Evolutionary conservation across 1,140 invertebrate genomes (phyloP).

Genomic region (Diorhabda elongata): DNA sequence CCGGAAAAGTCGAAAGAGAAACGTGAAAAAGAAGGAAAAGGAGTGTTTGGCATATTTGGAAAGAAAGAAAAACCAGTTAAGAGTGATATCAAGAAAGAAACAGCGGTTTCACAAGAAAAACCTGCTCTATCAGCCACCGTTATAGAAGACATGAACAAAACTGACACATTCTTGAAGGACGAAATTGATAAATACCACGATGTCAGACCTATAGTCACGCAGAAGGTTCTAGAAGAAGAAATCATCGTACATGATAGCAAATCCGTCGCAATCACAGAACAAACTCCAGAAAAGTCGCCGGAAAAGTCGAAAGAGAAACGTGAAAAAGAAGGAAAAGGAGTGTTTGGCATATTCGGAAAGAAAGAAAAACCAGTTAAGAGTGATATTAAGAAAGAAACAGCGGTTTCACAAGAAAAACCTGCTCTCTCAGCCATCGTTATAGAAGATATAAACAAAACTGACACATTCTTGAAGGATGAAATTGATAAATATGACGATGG

Average conservation of each 20-base stretch:
- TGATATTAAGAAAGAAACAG: not conserved
- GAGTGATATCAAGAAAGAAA: conserved; percentile 7
- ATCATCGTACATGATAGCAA: not conserved
- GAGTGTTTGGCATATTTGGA: conserved; percentile 17
- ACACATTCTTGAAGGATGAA: conserved; percentile 27
- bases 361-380: conserved; percentile 19
- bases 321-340: conserved; percentile 16
- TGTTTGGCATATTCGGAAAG: conserved; percentile 26
- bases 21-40: conserved; percentile 17
- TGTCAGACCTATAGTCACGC: conserved; percentile 13
- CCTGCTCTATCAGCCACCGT: conserved; percentile 27
- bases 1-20: conserved; percentile 3
- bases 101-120: conserved; percentile 13
- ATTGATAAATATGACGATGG: conserved; percentile 29
- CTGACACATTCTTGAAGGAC: conserved; percentile 29
- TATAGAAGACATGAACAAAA: conserved; percentile 30
- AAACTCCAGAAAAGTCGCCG: not conserved
- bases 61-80: not conserved
- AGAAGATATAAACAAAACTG: conserved; percentile 20
- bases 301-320: conserved; percentile 9
- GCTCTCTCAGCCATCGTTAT: conserved; percentile 15
- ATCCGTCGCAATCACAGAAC: too few relatives aligned
- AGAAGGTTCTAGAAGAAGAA: not conserved
- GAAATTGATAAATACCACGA: conserved; percentile 35
- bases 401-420: conserved; percentile 4